Base-by-base conservation (phyloP, 2,113 vertebrate genomes). In the Percopsis transmontana region DNA sequence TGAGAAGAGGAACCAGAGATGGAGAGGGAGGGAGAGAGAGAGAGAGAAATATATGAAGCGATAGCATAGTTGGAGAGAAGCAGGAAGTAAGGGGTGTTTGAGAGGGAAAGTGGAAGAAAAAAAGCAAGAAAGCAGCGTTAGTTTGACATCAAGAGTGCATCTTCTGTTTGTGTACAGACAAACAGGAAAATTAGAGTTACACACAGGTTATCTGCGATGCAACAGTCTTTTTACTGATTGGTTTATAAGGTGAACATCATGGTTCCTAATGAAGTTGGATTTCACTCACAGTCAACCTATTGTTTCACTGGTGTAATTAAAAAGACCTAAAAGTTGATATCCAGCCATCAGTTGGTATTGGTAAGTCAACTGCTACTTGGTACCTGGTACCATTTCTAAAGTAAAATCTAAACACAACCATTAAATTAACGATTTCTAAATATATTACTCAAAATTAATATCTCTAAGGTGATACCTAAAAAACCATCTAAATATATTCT, bases 71-170 rank as follows among this genome's bases (percentile, higher is more conserved):
- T 27, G 39, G 9, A 39, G 21, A 48, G 50, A 62, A 24, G 47
- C 72, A 18, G 24, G 54, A 52, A 47, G 33, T 11, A 45, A 27
- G 7, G 4, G 39, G 5, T 38, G 23, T 20, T 21, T 11, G 39
- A 8, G n/a, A 19, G 27, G 13, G 38, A 13, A 13, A 38, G 20
- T 53, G 59, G 62, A 24, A 53, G 39, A 12, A 40, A 65, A 76
- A 74, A 63, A 78, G 84, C 82, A 79, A 77, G 76, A 87, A 67
- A 76, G 77, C 61, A 84, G 82, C 67, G 72, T 88, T 85, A 83
- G 72, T 83, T 13, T 60, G 61, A 75, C 61, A 50, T 67, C 48
- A 74, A 52, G 62, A 57, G 52, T 11, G 24, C 1, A 19, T 57
- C 58, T 56, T 68, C 40, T 65, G 70, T 70, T 77, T 72, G 53